Conservation (phyloP, 2,797 vertebrate genomes). For the Danio aesculapii region DNA sequence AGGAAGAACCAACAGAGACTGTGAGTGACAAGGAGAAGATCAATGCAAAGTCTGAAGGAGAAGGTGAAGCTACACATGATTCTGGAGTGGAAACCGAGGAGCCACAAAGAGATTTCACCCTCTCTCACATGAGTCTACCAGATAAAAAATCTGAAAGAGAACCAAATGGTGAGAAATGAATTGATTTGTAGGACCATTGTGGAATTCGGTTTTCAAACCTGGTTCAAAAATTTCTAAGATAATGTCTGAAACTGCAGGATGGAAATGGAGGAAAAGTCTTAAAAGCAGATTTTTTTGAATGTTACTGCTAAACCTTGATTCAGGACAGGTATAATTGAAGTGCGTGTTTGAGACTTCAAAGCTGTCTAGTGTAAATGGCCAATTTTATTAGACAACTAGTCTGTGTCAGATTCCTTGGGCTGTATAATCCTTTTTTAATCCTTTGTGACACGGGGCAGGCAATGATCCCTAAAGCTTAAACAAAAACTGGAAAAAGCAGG, state of each 20-base stretch:
- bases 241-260: background rate
- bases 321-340: background rate
- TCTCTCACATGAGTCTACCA: constrained; percentile 1
- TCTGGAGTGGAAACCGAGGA: constrained; percentile 24
- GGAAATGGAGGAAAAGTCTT: background rate
- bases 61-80: constrained; percentile 49
- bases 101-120: constrained; percentile 11
- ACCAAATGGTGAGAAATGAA: constrained; percentile 32
- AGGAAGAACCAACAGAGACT: constrained; percentile 10
- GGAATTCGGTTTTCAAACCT: background rate
- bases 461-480: constrained; percentile 63
- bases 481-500: background rate
- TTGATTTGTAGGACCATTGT: background rate
- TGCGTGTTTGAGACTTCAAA: background rate
- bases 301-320: background rate
- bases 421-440: constrained; percentile 64
- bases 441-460: constrained; percentile 61
- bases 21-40: constrained; percentile 45
- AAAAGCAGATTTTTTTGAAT: background rate
- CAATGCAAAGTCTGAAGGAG: constrained; percentile 57
- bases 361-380: background rate
- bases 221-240: background rate
- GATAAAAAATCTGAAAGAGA: background rate
- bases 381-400: background rate
- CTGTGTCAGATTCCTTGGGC: constrained; percentile 30